Base-by-base conservation (phyloP, 2,888 invertebrate genomes). In the Ochropleura leucogaster region DNA sequence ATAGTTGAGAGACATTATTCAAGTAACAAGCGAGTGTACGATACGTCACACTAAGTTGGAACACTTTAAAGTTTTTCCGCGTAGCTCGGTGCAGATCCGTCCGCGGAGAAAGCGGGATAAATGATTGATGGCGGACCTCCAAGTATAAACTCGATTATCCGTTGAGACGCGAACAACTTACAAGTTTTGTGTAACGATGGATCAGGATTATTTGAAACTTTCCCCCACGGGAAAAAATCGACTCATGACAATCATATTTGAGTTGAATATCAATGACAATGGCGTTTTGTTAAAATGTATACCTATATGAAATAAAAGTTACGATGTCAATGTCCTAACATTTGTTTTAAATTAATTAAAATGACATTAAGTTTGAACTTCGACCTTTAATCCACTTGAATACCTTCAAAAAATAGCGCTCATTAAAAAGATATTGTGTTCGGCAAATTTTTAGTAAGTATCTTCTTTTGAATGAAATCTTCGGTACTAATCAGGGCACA, bases 131-230 rank as follows among this genome's bases (percentile, higher is more conserved):
- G 95, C 93, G 93, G 93, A 92, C 94, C 94, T 94, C 93, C 95
- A 96, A 96, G 96, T 95, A 96, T 95, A 96, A 96, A 96, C 96
- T 96, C 96, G 96, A 96, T 96, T 96, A 96, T 96, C 96, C 96
- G 94, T 92, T 92, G 95, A 95, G 96, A 95, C 96, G 95, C 93
- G 96, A 96, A 96, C 96, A 96, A 96, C 96, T 96, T 95, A 95
- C 96, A 96, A 96, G 94, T 96, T 96, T 96, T 96, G 94, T 96
- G 95, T 96, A 95, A 96, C 96, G 96, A 96, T 95, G 96, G 96
- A 96, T 96, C 96, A 94, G 94, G 95, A 96, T 95, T 96, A 96
- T 94, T 94, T 89, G 91, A 93, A 95, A 96, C 93, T 95, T 96
- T 92, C 92, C 89, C 85, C 68, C 89, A 89, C 86, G 87, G 87